These are phyloP conservation scores for Coenonympha glycerion DNA, from an alignment of 2,888 invertebrate species.

Conservation along the genomic window DNA sequence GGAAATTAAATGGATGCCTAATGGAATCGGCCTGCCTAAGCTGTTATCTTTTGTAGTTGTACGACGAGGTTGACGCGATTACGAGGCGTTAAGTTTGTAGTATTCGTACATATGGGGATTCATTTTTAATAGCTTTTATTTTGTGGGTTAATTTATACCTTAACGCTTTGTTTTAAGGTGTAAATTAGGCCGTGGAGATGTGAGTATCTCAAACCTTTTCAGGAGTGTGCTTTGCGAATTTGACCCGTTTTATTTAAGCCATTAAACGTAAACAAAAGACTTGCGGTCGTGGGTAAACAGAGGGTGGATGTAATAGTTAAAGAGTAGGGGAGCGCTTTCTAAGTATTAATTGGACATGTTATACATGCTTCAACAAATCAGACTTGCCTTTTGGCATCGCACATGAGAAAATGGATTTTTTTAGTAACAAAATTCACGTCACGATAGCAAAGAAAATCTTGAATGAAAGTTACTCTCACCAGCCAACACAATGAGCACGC, in stretches of 20 bases:
- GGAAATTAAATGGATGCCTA: slow-evolving; percentile 73
- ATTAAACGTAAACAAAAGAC: slow-evolving; percentile 73
- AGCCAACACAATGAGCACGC: too few species aligned
- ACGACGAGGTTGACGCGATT: slow-evolving; percentile 55
- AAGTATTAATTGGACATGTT: slow-evolving; percentile 70
- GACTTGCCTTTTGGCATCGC: slow-evolving; percentile 46
- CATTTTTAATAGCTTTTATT: slow-evolving; percentile 48
- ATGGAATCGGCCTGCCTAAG: slow-evolving; percentile 53
- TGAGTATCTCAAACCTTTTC: slow-evolving; percentile 58
- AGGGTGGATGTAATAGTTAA: slow-evolving; percentile 66
- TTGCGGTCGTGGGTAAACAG: slow-evolving; percentile 58
- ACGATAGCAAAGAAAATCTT: too few species aligned
- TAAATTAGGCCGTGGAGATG: slow-evolving; percentile 40
- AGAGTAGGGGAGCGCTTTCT: slow-evolving; percentile 58
- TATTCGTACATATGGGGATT: slow-evolving; percentile 48
- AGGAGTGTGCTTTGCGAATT: slow-evolving; percentile 65
- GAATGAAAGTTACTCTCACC: too few species aligned
- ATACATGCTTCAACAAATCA: slow-evolving; percentile 65
- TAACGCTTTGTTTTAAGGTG: slow-evolving; percentile 47
- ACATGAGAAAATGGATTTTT: too few species aligned
- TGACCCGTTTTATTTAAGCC: slow-evolving; percentile 73
- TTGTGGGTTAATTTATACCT: slow-evolving; percentile 45
- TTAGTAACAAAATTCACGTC: too few species aligned
- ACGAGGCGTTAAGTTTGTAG: slow-evolving; percentile 41
- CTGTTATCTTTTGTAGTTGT: slow-evolving; percentile 64